Base-by-base conservation (phyloP, 1,140 invertebrate genomes). In the Thaumatotibia leucotreta region DNA sequence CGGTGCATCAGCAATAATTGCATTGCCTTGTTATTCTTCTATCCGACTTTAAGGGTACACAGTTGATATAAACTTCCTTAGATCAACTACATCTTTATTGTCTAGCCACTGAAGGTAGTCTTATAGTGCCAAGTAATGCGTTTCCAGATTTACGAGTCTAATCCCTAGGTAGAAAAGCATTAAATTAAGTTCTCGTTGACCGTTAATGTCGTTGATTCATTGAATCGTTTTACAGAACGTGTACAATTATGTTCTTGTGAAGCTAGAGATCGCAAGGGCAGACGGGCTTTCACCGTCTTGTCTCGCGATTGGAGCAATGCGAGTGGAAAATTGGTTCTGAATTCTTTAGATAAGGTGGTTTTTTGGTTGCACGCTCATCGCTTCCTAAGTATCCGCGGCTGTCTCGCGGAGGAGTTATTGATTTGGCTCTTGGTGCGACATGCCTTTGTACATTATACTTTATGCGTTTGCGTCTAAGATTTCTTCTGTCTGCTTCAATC, bases 191-290 rank as follows among this genome's bases (percentile, higher is more conserved):
- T 64, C 61, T 73, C 61, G 64, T 75, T 69, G 76, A 70, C 72
- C 63, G 71, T 73, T 70, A 77, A 73, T 75, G 74, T 72, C 65
- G 76, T 68, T 77, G 76, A 80, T 79, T 80, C 79, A 80, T 80
- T 75, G 74, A 82, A 79, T 79, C 80, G 72, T 80, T 88, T 84
- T 75, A 79, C 79, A 74, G 79, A 77, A 79, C 74, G 77, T 77
- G 79, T 82, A 70, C 77, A 87, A 84, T 81, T 84, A 81, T 80
- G 77, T 79, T 83, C 83, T 82, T 81, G 75, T 79, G 76, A 76
- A 87, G 79, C 77, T 82, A 85, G 82, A 84, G 80, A 86, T 85
- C 85, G 82, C 78, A 86, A 85, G 83, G 84, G 84, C 83, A 84
- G 80, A 79, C 81, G 72, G 76, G 79, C 86, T 89, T 89, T 89